These are phyloP conservation scores for Apamea epomidion DNA, from an alignment of 2,888 invertebrate genomes.

Conservation along the genomic window DNA sequence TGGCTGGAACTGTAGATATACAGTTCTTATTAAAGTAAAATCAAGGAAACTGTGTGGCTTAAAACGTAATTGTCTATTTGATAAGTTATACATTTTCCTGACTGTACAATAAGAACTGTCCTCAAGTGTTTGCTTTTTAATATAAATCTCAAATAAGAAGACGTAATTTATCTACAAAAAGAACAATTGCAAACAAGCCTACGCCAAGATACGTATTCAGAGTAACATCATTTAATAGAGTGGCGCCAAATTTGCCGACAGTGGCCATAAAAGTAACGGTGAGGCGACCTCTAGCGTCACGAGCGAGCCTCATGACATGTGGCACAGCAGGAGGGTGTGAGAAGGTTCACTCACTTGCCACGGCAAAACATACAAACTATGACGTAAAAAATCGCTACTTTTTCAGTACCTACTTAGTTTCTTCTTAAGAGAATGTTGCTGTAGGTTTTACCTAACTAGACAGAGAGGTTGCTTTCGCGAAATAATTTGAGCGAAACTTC, in stretches of 20 bases:
- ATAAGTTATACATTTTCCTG: background rate
- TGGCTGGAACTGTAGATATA: too few relatives aligned
- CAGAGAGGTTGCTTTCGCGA: background rate
- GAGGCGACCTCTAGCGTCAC: constrained; percentile 53
- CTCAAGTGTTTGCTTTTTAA: background rate
- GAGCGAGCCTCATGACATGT: constrained; percentile 16
- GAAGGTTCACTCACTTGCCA: constrained; percentile 13
- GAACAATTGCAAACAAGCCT: background rate
- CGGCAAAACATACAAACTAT: background rate
- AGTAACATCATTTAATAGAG: constrained; percentile 35
- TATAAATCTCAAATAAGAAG: background rate
- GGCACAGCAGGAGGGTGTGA: background rate
- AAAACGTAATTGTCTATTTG: background rate
- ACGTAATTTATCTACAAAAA: background rate
- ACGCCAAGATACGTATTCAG: background rate
- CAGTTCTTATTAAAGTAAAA: background rate
- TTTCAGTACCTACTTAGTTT: background rate
- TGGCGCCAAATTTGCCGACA: constrained; percentile 76
- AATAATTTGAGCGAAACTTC: constrained; percentile 17
- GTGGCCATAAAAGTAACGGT: constrained; percentile 72
- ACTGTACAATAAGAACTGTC: background rate
- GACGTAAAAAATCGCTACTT: background rate
- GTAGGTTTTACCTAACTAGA: background rate
- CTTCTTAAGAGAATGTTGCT: background rate
- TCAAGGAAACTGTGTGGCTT: background rate